Evolutionary conservation across 2,888 invertebrate genomes (phyloP), one percentile per base, ranked within the genome.

Genomic region (Lasioglossum oenotherae): DNA sequence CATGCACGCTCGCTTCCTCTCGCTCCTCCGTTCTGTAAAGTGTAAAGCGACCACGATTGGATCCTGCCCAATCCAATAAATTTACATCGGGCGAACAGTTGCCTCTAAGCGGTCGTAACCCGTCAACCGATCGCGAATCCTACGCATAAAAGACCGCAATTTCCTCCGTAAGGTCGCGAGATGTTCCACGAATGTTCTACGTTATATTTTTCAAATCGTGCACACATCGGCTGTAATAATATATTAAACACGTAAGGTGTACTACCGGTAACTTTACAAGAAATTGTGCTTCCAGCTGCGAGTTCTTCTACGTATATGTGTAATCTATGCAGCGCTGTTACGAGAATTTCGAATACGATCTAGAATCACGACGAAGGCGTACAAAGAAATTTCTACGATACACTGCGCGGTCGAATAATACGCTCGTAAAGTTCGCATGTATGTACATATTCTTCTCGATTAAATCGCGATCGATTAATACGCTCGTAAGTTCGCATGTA

Each of bases 61-160:
- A 94, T 93, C 94, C 95, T 91, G 95, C 93, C 94, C 93, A 92
- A 93, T 92, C 92, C 76, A 79, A 71, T 71, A 85, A 86, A 89
- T 86, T 85, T 86, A 85, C 75, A 71, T 38, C 23, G 60, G 38
- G 23, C 57, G 49, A 72, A 27, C 60, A 64, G 76, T 74, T 74
- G 35, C 31, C 75, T 27, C 49, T 64, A 16, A 19, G 53, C 16
- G 41, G 60, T 64, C 46, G 14, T 23, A 16, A 64, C 53, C 27
- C 57, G 41, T 49, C 35, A 31, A 35, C 35, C 67, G 35, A 35
- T 35, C 35, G 23, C 16, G 4, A 67, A 35, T 67, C 31, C 35
- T 10, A 67, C 31, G 67, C 10, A 67, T 35, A 19, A 31, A 67
- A 19, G 10, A 10, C 23, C 10, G 53, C 53, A 10, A n/a, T 53